These are phyloP conservation scores for Echinarachnius parma DNA, from an alignment of 53 echinoderm and acorn worm species.

Conservation along the genomic window DNA sequence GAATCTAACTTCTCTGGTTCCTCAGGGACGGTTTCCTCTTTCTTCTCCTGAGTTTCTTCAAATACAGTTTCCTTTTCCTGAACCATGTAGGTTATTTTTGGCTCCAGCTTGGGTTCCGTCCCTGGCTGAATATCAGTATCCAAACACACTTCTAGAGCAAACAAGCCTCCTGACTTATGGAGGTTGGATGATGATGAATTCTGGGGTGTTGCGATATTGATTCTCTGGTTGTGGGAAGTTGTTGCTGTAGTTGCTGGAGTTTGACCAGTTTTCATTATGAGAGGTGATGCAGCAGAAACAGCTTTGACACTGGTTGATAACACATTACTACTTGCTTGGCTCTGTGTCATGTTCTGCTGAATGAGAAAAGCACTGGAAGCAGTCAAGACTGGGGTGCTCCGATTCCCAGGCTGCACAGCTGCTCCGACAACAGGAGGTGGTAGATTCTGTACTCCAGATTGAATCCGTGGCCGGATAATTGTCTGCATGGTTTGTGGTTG, in stretches of 20 bases:
- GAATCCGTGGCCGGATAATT: neutral
- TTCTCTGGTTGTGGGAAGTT: too few relatives aligned
- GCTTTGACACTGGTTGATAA: neutral
- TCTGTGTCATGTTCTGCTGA: too few relatives aligned
- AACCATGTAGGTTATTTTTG: neutral
- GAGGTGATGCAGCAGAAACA: neutral
- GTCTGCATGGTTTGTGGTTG: neutral
- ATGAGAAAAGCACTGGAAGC: too few relatives aligned
- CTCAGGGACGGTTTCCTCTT: neutral
- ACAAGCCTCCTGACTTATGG: slow-evolving; percentile 32
- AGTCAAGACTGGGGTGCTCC: too few relatives aligned
- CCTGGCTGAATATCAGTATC: slow-evolving; percentile 10
- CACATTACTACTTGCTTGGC: neutral
- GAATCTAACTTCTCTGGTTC: neutral
- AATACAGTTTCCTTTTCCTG: slow-evolving; percentile 34
- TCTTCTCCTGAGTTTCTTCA: slow-evolving; percentile 5
- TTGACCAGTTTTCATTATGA: too few relatives aligned
- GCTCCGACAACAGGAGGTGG: too few relatives aligned
- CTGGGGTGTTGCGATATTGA: slow-evolving; percentile 26
- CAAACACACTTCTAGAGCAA: slow-evolving; percentile 39
- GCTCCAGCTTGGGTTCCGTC: slow-evolving; percentile 5
- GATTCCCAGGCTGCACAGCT: too few relatives aligned
- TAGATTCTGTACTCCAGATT: neutral
- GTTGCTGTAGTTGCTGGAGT: neutral
- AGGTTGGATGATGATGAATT: neutral